Evolutionary conservation across 2,888 invertebrate species (phyloP), one percentile per base, ranked within the genome.

Genomic region (Cremastinae sp.): DNA sequence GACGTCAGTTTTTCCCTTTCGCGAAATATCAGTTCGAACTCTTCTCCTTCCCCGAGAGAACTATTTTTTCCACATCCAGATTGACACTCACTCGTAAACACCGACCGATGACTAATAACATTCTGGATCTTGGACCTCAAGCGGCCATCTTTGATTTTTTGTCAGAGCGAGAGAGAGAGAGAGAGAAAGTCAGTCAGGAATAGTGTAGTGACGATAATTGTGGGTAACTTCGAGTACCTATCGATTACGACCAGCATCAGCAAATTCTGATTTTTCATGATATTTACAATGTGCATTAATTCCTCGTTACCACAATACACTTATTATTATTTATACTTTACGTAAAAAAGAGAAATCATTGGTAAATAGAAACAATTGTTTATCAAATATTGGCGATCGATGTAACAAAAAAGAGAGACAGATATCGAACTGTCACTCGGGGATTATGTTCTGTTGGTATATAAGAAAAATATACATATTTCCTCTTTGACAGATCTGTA

Each of bases 51-150:
- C 14, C 36, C 34, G 28, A 56, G 22, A 43, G 34, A n/a, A 59
- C 36, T 65, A 8, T 45, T 61, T 58, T 70, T 16, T 54, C 41
- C 49, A 18, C 45, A 71, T 62, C 56, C 66, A 68, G 54, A 10
- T 64, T 78, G 78, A 76, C 78, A 74, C 78, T 74, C 73, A 77
- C 68, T 78, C 74, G 71, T 75, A 75, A 76, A 81, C 78, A 74
- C 68, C 71, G 75, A 75, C 80, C 81, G 84, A 83, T 87, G 86
- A 88, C 86, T 85, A 86, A 87, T 84, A 85, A 88, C 85, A 86
- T 84, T 82, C 83, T 84, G 82, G 83, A 84, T 82, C 81, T 51
- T 53, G 54, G 74, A 71, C 66, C 53, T 70, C 62, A 62, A 62
- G 64, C 59, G 69, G 79, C 80, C 82, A 82, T 80, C 38, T 82